Evolutionary conservation across 2,797 vertebrate genomes (phyloP).

Genomic region (Myotis pilosus): DNA sequence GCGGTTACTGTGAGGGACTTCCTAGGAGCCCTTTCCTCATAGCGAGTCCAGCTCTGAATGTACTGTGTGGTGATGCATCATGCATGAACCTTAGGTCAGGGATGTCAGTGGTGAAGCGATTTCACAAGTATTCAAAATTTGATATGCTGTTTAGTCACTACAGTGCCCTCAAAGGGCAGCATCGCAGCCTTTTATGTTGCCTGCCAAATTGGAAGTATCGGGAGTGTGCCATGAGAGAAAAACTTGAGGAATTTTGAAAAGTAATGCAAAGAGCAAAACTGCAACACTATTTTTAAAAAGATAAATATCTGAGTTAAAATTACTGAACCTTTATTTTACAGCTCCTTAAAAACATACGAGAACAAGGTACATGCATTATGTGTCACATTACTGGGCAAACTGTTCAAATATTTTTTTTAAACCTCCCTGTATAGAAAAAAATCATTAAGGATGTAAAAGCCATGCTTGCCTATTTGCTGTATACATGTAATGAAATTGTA

Average conservation of each 20-base stretch:
- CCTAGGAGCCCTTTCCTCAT: conserved; percentile 83
- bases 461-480: conserved; percentile 99
- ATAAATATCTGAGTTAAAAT: conserved; percentile 80
- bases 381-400: conserved; percentile 91
- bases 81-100: conserved; percentile 90
- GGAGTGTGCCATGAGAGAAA: conserved; percentile 85
- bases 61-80: conserved; percentile 90
- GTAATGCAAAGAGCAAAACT: conserved; percentile 82
- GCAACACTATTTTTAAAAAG: conserved; percentile 83
- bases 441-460: conserved; percentile 99
- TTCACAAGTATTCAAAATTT: conserved; percentile 88
- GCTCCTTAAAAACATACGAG: conserved; percentile 82
- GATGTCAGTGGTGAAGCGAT: conserved; percentile 86
- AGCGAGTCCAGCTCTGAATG: conserved; percentile 88
- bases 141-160: conserved; percentile 85
- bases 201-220: conserved; percentile 86
- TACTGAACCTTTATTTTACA: conserved; percentile 83
- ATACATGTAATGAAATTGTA: conserved; percentile 98
- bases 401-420: conserved; percentile 92
- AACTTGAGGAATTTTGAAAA: conserved; percentile 81
- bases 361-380: conserved; percentile 93
- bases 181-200: conserved; percentile 85
- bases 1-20: conserved; percentile 91
- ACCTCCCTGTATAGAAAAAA: conserved; percentile 95
- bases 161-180: conserved; percentile 85